Percentiles rank a stretch among this genome's conserved stretches.
phyloP scores from a whole-genome alignment of 2,797 vertebrate genomes.

The Chaunax sp. region DNA sequence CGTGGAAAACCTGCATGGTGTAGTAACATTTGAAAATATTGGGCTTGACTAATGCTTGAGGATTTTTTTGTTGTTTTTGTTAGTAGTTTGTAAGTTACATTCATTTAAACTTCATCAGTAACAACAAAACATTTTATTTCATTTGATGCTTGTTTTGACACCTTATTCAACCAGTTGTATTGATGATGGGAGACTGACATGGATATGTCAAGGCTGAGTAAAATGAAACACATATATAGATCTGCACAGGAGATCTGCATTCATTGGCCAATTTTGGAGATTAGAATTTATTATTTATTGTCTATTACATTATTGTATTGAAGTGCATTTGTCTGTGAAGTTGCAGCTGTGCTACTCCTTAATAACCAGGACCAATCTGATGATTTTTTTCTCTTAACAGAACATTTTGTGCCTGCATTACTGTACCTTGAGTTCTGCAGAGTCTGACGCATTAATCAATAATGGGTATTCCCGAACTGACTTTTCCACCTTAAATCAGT shows the following conservation, averaged over 20 bases:
- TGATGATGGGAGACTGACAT: background rate
- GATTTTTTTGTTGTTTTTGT: background rate
- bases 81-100: background rate
- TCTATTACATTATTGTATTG: no score
- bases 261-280: background rate
- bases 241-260: conserved; percentile 10
- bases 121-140: background rate
- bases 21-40: conserved; percentile 7
- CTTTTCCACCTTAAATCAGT: no score
- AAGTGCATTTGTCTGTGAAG: no score
- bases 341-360: no score
- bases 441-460: no score
- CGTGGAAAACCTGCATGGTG: conserved; percentile 33
- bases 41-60: background rate
- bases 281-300: no score
- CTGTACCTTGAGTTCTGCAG: no score
- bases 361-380: background rate
- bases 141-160: background rate
- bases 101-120: background rate
- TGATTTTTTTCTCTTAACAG: background rate
- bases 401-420: no score
- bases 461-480: no score
- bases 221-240: background rate
- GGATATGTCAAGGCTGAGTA: background rate
- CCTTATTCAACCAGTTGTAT: background rate